Percentiles rank a stretch among this genome's conserved stretches.
phyloP scores from a whole-genome alignment of 2,888 invertebrate genomes.

The Volucella zonaria region DNA sequence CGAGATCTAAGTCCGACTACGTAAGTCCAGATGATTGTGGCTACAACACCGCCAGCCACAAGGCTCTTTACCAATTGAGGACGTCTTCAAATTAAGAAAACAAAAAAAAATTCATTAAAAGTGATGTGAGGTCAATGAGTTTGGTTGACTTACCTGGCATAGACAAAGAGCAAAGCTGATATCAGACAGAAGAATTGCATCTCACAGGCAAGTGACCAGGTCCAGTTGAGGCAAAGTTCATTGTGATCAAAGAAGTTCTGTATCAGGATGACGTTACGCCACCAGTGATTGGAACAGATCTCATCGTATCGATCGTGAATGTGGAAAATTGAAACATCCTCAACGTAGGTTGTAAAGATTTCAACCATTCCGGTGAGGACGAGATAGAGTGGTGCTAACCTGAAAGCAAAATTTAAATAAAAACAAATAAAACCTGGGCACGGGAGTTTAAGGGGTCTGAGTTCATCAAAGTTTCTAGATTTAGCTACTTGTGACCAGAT shows the following conservation, averaged over 20 bases:
- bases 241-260: slow-evolving; percentile 81
- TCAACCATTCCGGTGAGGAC: slow-evolving; percentile 80
- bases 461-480: too few species aligned
- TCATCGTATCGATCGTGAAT: slow-evolving; percentile 81
- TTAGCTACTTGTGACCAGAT: too few species aligned
- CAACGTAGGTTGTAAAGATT: slow-evolving; percentile 80
- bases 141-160: slow-evolving; percentile 79
- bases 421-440: not conserved
- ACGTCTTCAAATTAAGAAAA: slow-evolving; percentile 75
- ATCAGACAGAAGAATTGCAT: slow-evolving; percentile 82
- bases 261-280: slow-evolving; percentile 82
- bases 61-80: slow-evolving; percentile 77
- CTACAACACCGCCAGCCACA: slow-evolving; percentile 74
- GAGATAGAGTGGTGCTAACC: slow-evolving; percentile 81
- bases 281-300: slow-evolving; percentile 81
- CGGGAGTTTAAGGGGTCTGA: too few species aligned
- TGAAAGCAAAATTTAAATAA: slow-evolving; percentile 61
- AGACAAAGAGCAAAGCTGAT: slow-evolving; percentile 79
- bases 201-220: slow-evolving; percentile 83
- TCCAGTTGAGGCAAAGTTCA: slow-evolving; percentile 83
- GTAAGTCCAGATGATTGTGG: slow-evolving; percentile 79
- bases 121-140: not conserved
- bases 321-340: slow-evolving; percentile 81
- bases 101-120: not conserved
- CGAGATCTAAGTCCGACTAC: slow-evolving; percentile 77